Evolutionary conservation across 2,888 invertebrate species (phyloP).

Genomic region (Girardia tigrina): DNA sequence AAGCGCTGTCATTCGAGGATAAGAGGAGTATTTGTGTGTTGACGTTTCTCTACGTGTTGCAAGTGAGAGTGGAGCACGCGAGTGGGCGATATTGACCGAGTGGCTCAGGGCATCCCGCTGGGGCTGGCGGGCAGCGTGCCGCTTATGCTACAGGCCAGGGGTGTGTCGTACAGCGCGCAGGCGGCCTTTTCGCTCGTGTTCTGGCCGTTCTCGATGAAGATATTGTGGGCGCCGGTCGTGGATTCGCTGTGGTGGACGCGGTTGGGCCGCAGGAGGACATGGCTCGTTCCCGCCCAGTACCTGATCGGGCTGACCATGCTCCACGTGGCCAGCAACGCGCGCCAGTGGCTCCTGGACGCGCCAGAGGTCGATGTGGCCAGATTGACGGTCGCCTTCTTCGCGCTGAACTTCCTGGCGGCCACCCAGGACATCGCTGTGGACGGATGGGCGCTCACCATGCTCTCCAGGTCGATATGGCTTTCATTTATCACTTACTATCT

Average conservation of each 20-base stretch:
- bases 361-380: constrained; percentile 39
- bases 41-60: constrained; percentile 74
- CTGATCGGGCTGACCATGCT: constrained; percentile 71
- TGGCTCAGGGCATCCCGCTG: constrained; percentile 70
- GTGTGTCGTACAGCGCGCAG: constrained; percentile 72
- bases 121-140: constrained; percentile 85
- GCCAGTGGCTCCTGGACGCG: background rate
- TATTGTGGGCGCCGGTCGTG: constrained; percentile 94
- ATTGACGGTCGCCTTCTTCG: constrained; percentile 72
- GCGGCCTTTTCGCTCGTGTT: constrained; percentile 67
- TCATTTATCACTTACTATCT: too few species aligned
- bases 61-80: too few species aligned
- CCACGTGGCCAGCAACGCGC: constrained; percentile 58
- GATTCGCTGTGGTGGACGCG: constrained; percentile 70
- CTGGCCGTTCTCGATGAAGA: constrained; percentile 75
- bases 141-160: constrained; percentile 75
- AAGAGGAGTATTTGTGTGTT: constrained; percentile 47
- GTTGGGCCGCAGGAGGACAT: constrained; percentile 77
- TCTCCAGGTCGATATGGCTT: constrained; percentile 64
- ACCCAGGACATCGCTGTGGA: constrained; percentile 99
- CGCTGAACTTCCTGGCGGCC: constrained; percentile 83
- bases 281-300: constrained; percentile 80
- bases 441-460: constrained; percentile 97
- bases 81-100: too few species aligned
- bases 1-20: background rate